Percentiles rank a stretch among this genome's conserved stretches.
Conservation (phyloP, 2,888 invertebrate species). For the Seira sanloemensis region DNA sequence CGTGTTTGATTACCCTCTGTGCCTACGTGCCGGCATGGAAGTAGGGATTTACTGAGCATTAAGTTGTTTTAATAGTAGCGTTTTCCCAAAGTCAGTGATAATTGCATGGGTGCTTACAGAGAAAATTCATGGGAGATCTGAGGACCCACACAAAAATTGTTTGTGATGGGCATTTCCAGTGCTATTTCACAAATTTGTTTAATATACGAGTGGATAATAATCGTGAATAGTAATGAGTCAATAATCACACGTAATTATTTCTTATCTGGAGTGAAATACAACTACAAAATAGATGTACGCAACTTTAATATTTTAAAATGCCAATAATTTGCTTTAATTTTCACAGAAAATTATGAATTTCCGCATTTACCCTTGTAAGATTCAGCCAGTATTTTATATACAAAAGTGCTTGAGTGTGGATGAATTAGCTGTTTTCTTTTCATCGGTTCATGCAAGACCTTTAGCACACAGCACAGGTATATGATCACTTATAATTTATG, state of each 20-base stretch:
- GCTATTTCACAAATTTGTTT: background rate
- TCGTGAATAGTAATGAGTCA: constrained; percentile 39
- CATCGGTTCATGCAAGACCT: background rate
- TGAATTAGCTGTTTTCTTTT: background rate
- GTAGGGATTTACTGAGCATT: background rate
- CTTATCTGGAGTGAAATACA: no score
- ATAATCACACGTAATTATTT: constrained; percentile 37
- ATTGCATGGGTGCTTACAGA: constrained; percentile 44
- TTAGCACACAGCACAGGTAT: background rate
- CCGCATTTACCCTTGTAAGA: background rate
- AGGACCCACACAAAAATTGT: no score
- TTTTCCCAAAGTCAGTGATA: constrained; percentile 27
- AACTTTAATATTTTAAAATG: no score
- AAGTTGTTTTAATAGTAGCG: background rate
- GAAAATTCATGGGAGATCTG: constrained; percentile 14
- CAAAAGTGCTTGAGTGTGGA: no score
- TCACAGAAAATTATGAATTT: constrained; percentile 12
- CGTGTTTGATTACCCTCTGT: constrained; percentile 34
- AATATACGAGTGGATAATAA: background rate
- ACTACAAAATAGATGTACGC: no score
- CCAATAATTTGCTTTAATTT: background rate
- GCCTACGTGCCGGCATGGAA: background rate
- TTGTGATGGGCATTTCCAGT: no score
- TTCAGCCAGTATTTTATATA: no score
- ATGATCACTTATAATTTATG: constrained; percentile 23